A percentile compares a stretch with the other conserved stretches of the same genome.
Conservation (phyloP, 2,113 vertebrate species). For the Ancistrus triradiatus region DNA sequence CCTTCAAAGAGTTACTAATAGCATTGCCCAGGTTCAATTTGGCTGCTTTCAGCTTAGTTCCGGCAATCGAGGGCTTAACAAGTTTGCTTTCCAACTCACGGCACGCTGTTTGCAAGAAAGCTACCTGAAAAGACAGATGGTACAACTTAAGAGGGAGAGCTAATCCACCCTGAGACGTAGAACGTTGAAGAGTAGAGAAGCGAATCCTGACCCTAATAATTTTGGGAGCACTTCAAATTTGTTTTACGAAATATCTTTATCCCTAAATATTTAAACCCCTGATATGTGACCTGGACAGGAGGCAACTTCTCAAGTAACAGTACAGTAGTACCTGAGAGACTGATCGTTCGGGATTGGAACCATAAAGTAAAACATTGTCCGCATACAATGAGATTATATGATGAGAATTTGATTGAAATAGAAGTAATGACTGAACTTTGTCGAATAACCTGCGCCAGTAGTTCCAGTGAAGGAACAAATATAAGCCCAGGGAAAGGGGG, state of each 20-base stretch:
- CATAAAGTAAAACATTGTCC: no score
- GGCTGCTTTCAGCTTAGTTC: no score
- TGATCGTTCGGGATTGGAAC: conserved; percentile 13
- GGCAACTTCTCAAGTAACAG: conserved; percentile 19
- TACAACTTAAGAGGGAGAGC: neutral
- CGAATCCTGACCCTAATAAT: neutral
- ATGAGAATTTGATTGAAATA: no score
- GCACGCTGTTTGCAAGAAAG: neutral
- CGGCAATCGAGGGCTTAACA: no score
- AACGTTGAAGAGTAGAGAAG: neutral
- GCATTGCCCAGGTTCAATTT: no score
- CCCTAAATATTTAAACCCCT: conserved; percentile 8
- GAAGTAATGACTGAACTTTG: no score
- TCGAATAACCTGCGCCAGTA: conserved; percentile 15
- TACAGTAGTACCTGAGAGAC: conserved; percentile 11
- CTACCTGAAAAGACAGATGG: neutral
- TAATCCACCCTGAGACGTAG: neutral
- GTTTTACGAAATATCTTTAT: neutral
- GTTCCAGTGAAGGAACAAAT: conserved; percentile 25
- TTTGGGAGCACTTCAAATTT: neutral
- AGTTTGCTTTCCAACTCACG: no score
- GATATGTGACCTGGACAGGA: neutral
- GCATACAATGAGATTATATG: no score
- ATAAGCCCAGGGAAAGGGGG: conserved; percentile 21
- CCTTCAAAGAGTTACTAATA: no score